Conservation (phyloP, 2,113 vertebrate species). For the Sylvietta virens region DNA sequence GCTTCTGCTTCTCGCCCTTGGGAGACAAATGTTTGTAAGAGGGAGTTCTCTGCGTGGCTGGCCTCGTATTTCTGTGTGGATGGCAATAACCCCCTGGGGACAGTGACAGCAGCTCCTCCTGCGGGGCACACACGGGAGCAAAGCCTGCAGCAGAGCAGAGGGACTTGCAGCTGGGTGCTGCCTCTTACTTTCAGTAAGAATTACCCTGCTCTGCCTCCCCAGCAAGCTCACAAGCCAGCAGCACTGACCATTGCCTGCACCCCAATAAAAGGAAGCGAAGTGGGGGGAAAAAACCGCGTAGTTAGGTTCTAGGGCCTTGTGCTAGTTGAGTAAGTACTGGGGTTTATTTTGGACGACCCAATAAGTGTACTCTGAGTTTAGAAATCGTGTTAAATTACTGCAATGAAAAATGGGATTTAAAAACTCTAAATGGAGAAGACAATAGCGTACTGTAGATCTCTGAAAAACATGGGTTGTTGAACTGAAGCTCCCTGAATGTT, state of each 20-base stretch:
- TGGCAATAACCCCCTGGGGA: rapidly evolving
- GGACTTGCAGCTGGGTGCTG: neutral
- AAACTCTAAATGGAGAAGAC: neutral
- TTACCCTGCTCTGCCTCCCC: neutral
- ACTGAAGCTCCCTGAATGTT: slow-evolving; percentile 18
- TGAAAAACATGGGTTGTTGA: slow-evolving; percentile 1
- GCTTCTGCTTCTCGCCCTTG: neutral
- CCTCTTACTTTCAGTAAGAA: neutral
- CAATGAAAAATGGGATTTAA: neutral
- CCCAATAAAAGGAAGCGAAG: neutral
- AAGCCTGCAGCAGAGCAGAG: neutral
- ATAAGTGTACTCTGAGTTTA: neutral
- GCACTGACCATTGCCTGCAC: neutral
- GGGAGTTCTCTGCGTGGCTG: neutral
- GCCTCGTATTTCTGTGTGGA: neutral
- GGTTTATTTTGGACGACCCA: neutral
- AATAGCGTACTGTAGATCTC: neutral
- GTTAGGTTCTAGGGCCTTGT: neutral
- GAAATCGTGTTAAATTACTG: neutral
- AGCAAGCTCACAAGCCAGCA: neutral
- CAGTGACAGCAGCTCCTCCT: neutral
- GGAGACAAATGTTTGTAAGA: neutral
- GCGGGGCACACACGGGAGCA: rapidly evolving
- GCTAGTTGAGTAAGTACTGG: neutral
- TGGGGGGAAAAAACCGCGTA: rapidly evolving